Evolutionary conservation across 30 jellyfish, hydroid and myxozoan genomes (phyloP), one percentile per base, ranked within the genome.

Genomic region (Haliclystus octoradiatus): DNA sequence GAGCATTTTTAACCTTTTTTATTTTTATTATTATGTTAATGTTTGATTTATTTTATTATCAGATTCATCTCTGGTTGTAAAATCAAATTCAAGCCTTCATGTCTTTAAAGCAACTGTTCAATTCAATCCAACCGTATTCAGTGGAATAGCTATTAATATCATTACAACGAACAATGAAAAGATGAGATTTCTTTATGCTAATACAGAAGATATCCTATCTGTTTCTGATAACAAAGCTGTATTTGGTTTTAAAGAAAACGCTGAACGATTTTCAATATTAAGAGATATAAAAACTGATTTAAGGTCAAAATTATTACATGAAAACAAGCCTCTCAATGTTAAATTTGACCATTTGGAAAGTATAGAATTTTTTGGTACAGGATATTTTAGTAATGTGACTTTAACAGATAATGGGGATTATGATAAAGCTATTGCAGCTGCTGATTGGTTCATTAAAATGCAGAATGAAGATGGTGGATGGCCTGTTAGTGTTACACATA

Each of bases 391-490:
- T 9, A 40, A 40, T 40, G 19, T 40, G 9, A 5, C 32, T 26
- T 27, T 62, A 33, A 13, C 50, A 9, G 65, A 73, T 19, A 65
- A 30, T 23, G 84, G 82, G 2, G 82, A 80, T 71, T 77, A 5
- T 0, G 79, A 50, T 0, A 50, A 65, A 77, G 69, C 80, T 33
- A 34, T 65, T 70, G 87, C 90, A 29, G 97, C 97, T 1, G 95
- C 95, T 2, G 70, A 88, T 33, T 88, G 95, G 95, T 72, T 88
- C 5, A 34, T 88, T 28, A 50, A 88, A 29, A 68, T 66, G 33
- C 97, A 88, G 49, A 94, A 88, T 65, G 14, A 31, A 27, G 64
- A 31, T 5, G 97, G 97, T 2, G 97, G 97, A 9, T 88, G 97
- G 97, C 63, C 70, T 26, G 85, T 75, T 26, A 88, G 80, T 68